A percentile compares a stretch with the other conserved stretches of the same genome.
phyloP scores from a whole-genome alignment of 2,888 invertebrate genomes.

The Trachelus iudaicus region DNA sequence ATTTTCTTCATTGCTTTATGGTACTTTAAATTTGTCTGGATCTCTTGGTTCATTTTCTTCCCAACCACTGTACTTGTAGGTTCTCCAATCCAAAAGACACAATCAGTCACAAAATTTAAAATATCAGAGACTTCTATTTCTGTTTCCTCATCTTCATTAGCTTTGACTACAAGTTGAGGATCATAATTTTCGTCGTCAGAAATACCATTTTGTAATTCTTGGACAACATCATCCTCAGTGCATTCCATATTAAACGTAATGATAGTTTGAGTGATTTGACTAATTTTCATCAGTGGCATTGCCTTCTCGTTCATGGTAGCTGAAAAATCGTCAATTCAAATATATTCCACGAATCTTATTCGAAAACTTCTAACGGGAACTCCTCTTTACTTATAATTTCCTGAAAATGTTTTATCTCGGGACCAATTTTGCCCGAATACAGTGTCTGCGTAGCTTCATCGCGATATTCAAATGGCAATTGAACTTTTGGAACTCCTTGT shows the following conservation, averaged over 20 bases:
- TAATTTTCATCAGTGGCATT: constrained; percentile 33
- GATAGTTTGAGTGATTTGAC: constrained; percentile 27
- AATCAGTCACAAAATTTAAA: constrained; percentile 30
- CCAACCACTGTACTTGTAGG: background rate
- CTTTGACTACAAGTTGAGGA: constrained; percentile 7
- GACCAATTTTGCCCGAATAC: constrained; percentile 38
- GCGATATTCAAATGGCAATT: constrained; percentile 29
- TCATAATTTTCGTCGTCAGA: constrained; percentile 1
- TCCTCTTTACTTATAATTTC: constrained; percentile 36
- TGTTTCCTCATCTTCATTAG: constrained; percentile 1
- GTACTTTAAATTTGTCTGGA: constrained; percentile 33
- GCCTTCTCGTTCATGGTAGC: constrained; percentile 31
- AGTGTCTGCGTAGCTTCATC: constrained; percentile 46
- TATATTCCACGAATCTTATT: background rate
- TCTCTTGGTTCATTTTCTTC: constrained; percentile 16
- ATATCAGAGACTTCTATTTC: constrained; percentile 26
- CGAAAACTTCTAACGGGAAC: background rate
- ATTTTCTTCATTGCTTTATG: constrained; percentile 27
- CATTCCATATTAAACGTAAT: constrained; percentile 23
- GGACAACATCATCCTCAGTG: background rate
- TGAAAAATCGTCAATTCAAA: constrained; percentile 13
- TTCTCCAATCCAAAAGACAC: constrained; percentile 42
- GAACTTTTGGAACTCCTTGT: constrained; percentile 39
- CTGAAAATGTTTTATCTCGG: constrained; percentile 24
- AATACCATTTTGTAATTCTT: constrained; percentile 7